Conservation (phyloP, 2,113 vertebrate species). For the Sphyrna mokarran region DNA sequence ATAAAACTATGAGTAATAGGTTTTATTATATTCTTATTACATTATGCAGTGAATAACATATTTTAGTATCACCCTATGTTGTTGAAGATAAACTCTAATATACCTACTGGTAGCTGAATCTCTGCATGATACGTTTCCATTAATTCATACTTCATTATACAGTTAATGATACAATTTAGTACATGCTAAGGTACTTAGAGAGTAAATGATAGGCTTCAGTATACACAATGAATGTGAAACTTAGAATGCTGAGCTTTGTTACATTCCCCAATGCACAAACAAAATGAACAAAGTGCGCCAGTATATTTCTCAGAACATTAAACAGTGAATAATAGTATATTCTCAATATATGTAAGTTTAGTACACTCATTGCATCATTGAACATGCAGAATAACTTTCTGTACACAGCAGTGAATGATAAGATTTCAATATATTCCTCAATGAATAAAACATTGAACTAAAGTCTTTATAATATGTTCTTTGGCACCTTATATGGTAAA, state of each 20-base stretch:
- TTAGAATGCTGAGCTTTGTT: background rate
- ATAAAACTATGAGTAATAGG: background rate
- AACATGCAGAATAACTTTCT: too few species aligned
- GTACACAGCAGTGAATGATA: background rate
- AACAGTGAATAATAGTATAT: background rate
- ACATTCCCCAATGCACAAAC: background rate
- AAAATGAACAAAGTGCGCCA: background rate
- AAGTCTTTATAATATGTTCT: background rate
- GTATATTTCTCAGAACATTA: background rate
- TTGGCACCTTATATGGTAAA: background rate
- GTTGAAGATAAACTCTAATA: background rate
- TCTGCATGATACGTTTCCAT: background rate
- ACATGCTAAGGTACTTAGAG: background rate
- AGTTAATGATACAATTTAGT: background rate
- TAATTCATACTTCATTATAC: background rate
- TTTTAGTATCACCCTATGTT: background rate
- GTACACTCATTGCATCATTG: too few species aligned
- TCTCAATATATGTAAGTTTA: background rate
- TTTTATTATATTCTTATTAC: background rate
- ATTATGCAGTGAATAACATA: background rate
- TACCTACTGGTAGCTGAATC: too few species aligned
- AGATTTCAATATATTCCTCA: background rate
- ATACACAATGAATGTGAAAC: background rate
- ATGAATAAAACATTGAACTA: background rate
- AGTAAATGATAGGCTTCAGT: background rate